phyloP scores from a whole-genome alignment of 2,888 invertebrate genomes.

The Orthosia incerta region DNA sequence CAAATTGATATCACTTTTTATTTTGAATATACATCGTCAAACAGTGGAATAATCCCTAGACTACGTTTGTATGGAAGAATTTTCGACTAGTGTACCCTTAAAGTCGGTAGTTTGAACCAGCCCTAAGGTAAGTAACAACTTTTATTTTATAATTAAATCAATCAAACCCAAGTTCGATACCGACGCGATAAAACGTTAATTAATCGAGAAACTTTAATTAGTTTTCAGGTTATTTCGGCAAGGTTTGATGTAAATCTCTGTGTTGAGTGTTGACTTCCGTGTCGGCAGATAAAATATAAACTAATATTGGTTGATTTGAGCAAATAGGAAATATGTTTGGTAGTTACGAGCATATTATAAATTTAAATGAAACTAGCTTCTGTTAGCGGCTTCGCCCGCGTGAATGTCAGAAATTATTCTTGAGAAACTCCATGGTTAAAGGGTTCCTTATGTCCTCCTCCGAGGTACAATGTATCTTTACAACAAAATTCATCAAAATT shows the following conservation, averaged over 20 bases:
- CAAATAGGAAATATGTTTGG: not conserved
- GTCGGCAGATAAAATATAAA: constrained; percentile 10
- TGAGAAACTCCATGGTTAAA: too few species aligned
- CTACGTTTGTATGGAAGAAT: too few species aligned
- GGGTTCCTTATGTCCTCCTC: too few species aligned
- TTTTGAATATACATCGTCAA: too few species aligned
- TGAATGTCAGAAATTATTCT: too few species aligned
- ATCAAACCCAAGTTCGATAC: constrained; percentile 49
- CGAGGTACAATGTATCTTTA: too few species aligned
- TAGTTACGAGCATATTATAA: not conserved
- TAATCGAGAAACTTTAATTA: constrained; percentile 66
- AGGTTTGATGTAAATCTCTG: constrained; percentile 36
- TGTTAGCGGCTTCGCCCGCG: too few species aligned
- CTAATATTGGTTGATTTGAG: not conserved
- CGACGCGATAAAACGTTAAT: constrained; percentile 61
- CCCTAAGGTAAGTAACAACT: constrained; percentile 22
- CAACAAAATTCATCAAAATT: too few species aligned
- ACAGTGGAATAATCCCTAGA: too few species aligned
- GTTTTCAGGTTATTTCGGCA: constrained; percentile 59
- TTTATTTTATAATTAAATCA: constrained; percentile 63
- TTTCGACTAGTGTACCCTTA: too few species aligned
- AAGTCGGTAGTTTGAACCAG: not conserved
- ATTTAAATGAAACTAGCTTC: too few species aligned
- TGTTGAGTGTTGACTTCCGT: constrained; percentile 19
- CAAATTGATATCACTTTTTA: too few species aligned